Conservation (phyloP, 2,797 vertebrate genomes). For the Paedocypris micromegethes region DNA sequence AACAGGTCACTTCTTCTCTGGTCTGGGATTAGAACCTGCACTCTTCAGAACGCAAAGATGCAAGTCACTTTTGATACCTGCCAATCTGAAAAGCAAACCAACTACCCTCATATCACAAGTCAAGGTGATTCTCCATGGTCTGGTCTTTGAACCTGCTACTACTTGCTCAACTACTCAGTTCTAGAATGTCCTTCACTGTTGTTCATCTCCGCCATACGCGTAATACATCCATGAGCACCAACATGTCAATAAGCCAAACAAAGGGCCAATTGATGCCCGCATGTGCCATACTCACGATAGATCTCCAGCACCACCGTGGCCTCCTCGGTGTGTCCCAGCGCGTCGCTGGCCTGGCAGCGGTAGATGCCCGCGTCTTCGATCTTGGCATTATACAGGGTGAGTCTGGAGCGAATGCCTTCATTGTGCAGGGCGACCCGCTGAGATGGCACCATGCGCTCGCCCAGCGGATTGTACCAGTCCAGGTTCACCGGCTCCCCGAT, state of each 20-base stretch:
- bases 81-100: no score
- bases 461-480: conserved; percentile 95
- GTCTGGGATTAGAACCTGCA: no score
- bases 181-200: no score
- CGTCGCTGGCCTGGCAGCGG: conserved; percentile 87
- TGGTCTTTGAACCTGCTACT: no score
- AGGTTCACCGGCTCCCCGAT: conserved; percentile 88
- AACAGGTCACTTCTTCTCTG: no score
- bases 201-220: no score
- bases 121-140: no score
- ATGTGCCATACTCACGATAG: conserved; percentile 80
- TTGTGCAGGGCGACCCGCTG: conserved; percentile 86
- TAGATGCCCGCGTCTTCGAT: conserved; percentile 96
- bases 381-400: conserved; percentile 95
- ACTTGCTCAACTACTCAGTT: no score
- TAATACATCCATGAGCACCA: not conserved
- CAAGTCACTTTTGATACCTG: no score
- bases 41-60: no score
- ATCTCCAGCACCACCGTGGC: conserved; percentile 96
- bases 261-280: not conserved
- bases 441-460: conserved; percentile 82
- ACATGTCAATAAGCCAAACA: not conserved
- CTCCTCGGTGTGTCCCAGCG: conserved; percentile 82
- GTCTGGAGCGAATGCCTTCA: conserved; percentile 81
- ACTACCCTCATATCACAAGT: no score